Base-by-base conservation (phyloP, 2,888 invertebrate genomes). In the Gortyna flavago region DNA sequence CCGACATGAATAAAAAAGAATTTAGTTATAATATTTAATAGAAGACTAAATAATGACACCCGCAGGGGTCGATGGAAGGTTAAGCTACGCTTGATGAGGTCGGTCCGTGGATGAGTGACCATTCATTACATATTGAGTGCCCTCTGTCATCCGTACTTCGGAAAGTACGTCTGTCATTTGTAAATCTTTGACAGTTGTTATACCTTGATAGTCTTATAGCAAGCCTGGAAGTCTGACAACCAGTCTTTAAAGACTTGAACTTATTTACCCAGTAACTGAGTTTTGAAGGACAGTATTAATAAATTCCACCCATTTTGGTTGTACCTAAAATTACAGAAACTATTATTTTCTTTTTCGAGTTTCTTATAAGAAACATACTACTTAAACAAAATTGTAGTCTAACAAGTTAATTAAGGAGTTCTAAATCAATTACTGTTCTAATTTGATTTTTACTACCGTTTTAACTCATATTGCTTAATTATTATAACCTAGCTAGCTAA, bases 391-490 rank as follows among this genome's bases (percentile, higher is more conserved):
- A 70, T n/a, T 48, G 18, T 21, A 67, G 21, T 1, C 8, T 35
- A 35, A 6, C 0, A n/a, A 66, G 9, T 8, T 21, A 69, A 1
- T 32, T n/a, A n/a, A n/a, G n/a, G n/a, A 48, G 35, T 29, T 48
- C 4, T 29, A 35, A n/a, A n/a, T 48, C n/a, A 59, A 48, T 21
- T 13, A 51, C 35, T 38, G 29, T 38, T 25, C 16, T 11, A 38
- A 38, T 74, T 74, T 74, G 35, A 48, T 59, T 75, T n/a, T 29
- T 44, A 44, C 44, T 57, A 44, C 8, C 18, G 18, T 51, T 57
- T 48, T 54, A 54, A 62, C n/a, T 72, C n/a, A 7, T 64, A 11
- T 18, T 18, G 13, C 32, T 25, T 54, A 32, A 38, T 41, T 74
- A 62, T 32, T 74, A 18, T 73, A 62, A 9, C 18, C n/a, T 4